Conservation (phyloP, 2,113 vertebrate species). For the Gnathonemus longibarbis region DNA sequence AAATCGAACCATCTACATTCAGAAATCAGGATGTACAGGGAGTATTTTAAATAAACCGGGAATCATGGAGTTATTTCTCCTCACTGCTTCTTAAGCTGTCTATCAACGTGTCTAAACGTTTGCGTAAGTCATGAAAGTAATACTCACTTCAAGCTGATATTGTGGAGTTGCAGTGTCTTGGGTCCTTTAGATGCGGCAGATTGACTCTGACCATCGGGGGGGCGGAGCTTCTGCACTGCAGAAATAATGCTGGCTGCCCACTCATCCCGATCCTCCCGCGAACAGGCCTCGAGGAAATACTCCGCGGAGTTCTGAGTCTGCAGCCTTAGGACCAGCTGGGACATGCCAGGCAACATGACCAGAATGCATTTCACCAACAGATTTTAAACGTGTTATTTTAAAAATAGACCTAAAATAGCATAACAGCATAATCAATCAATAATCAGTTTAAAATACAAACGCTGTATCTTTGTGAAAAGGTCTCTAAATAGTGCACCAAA, state of each 20-base stretch:
- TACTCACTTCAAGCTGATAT: constrained; percentile 76
- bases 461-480: not conserved
- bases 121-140: not conserved
- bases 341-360: not conserved
- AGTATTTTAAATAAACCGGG: not conserved
- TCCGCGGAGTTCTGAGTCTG: constrained; percentile 70
- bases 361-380: not conserved
- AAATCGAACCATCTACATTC: not conserved
- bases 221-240: constrained; percentile 64
- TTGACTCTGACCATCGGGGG: constrained; percentile 44
- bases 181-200: constrained; percentile 49
- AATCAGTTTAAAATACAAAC: not conserved
- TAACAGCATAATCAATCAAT: not conserved
- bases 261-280: constrained; percentile 79
- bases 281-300: constrained; percentile 84
- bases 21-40: not conserved
- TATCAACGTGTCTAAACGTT: not conserved
- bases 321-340: constrained; percentile 78
- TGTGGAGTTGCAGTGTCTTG: constrained; percentile 63
- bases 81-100: not conserved
- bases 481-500: not conserved
- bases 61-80: not conserved
- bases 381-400: not conserved
- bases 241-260: constrained; percentile 80
- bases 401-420: not conserved